These are phyloP conservation scores for Pluvialis apricaria DNA, from an alignment of 2,113 vertebrate species.

Conservation along the genomic window DNA sequence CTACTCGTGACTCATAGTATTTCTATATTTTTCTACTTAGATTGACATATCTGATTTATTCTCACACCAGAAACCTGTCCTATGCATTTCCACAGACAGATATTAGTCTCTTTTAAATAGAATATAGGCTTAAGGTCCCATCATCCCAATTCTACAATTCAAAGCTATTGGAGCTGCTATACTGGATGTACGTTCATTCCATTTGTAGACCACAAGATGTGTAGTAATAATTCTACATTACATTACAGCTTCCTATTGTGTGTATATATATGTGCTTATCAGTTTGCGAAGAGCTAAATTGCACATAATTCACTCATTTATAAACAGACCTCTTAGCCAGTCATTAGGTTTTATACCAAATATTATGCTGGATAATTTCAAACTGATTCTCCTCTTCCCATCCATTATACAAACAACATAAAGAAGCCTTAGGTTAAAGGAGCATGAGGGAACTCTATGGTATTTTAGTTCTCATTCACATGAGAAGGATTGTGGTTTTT, in stretches of 20 bases:
- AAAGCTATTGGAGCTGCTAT: background rate
- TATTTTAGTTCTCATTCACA: background rate
- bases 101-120: background rate
- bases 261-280: background rate
- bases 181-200: too few species aligned
- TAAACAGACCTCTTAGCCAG: background rate
- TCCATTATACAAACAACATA: background rate
- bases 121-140: background rate
- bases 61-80: background rate
- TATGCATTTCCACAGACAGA: background rate
- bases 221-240: background rate
- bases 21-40: background rate
- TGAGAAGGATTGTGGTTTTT: background rate
- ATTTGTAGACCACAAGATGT: background rate
- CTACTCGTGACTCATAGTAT: background rate
- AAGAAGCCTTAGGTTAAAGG: background rate
- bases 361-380: background rate
- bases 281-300: background rate
- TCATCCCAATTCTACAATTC: background rate
- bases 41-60: background rate
- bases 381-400: background rate
- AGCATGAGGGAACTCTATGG: background rate
- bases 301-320: background rate
- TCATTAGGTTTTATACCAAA: background rate
- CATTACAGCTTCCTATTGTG: background rate